These are phyloP conservation scores for Nematopogon swammerdamellus DNA, from an alignment of 2,888 invertebrate genomes.

Conservation along the genomic window DNA sequence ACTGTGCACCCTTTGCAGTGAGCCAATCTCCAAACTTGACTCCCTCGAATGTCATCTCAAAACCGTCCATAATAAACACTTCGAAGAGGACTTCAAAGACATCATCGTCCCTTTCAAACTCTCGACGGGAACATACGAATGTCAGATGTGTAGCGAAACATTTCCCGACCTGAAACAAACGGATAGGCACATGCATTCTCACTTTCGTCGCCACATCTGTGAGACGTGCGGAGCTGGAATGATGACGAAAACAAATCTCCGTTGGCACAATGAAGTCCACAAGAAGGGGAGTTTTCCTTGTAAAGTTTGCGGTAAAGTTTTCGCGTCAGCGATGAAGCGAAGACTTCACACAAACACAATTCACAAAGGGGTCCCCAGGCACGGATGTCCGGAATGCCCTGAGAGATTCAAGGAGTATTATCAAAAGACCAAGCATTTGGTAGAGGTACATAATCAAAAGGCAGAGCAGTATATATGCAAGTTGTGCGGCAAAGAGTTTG, in stretches of 20 bases:
- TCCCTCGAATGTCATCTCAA: conserved; percentile 37
- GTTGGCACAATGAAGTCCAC: conserved; percentile 37
- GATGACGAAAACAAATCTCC: conserved; percentile 38
- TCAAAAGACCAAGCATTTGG: conserved; percentile 35
- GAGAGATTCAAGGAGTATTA: conserved; percentile 49
- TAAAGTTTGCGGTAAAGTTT: conserved; percentile 41
- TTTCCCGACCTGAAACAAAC: conserved; percentile 39
- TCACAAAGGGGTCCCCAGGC: conserved; percentile 33
- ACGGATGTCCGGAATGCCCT: conserved; percentile 44
- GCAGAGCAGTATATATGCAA: conserved; percentile 47
- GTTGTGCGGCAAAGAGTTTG: conserved; percentile 45
- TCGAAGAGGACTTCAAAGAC: conserved; percentile 42
- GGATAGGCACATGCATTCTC: conserved; percentile 41
- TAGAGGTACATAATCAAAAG: conserved; percentile 44
- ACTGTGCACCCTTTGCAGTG: neutral
- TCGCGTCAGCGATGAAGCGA: conserved; percentile 37
- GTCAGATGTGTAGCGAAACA: conserved; percentile 38
- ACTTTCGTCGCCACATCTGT: conserved; percentile 45
- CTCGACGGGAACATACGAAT: conserved; percentile 40
- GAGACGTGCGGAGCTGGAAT: conserved; percentile 48
- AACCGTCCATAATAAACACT: conserved; percentile 35
- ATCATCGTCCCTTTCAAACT: conserved; percentile 41
- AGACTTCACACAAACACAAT: conserved; percentile 39
- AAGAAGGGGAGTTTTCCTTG: conserved; percentile 34
- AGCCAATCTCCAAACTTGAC: conserved; percentile 24